A percentile compares a stretch with the other conserved stretches of the same genome.
phyloP scores from a whole-genome alignment of 2,113 vertebrate genomes.

The Cnemophilus loriae region DNA sequence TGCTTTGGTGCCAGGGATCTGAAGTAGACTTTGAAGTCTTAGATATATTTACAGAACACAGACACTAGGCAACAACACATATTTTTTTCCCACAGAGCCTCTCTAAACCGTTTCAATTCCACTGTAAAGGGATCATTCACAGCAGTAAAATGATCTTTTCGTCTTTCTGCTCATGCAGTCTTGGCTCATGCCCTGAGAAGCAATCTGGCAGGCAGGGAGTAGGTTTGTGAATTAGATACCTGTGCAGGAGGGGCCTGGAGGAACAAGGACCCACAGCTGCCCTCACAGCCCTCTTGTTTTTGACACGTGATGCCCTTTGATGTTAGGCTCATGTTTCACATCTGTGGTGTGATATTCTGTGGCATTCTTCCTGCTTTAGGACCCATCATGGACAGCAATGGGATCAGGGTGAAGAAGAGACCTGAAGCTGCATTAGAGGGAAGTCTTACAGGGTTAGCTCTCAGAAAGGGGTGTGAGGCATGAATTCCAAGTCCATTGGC shows the following conservation, averaged over 20 bases:
- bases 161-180: not conserved
- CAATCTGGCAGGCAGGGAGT: not conserved
- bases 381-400: not conserved
- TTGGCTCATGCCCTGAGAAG: not conserved
- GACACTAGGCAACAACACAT: not conserved
- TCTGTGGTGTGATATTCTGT: not conserved
- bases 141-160: not conserved
- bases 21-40: not conserved
- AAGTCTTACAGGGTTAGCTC: not conserved
- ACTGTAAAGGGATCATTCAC: not conserved
- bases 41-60: not conserved
- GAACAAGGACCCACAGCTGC: fast-evolving
- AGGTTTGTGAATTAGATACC: not conserved
- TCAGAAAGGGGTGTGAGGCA: not conserved
- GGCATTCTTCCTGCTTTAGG: not conserved
- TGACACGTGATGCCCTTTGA: not conserved
- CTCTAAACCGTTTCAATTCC: not conserved
- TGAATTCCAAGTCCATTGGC: not conserved
- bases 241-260: not conserved
- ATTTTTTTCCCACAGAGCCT: not conserved
- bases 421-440: not conserved
- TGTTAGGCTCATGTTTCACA: not conserved
- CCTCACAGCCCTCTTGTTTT: not conserved
- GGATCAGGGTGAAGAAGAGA: not conserved
- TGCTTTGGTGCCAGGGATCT: not conserved